Evolutionary conservation across 2,797 vertebrate species (phyloP).

Genomic region (Poeciliopsis infans): DNA sequence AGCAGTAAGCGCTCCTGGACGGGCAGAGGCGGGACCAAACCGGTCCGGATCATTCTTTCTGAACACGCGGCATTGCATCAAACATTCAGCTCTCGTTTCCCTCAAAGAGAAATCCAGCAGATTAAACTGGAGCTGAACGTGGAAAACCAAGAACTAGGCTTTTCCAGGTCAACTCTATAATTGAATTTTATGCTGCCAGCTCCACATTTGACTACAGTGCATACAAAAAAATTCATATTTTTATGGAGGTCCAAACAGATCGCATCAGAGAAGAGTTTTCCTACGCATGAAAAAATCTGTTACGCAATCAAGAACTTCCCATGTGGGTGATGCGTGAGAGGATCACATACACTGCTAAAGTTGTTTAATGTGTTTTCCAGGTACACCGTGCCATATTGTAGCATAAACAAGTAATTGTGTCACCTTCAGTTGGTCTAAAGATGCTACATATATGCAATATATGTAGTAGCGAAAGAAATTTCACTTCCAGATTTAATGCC

Average conservation of each 20-base stretch:
- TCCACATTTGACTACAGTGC: background rate
- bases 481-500: too few species aligned
- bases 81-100: too few species aligned
- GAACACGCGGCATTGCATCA: too few species aligned
- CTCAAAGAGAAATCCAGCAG: too few species aligned
- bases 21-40: background rate
- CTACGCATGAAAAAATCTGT: background rate
- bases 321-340: background rate
- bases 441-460: too few species aligned
- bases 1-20: constrained; percentile 92
- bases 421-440: too few species aligned
- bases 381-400: too few species aligned
- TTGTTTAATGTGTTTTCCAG: background rate
- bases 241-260: background rate
- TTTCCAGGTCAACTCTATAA: background rate
- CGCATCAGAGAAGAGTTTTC: background rate
- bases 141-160: background rate
- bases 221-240: background rate
- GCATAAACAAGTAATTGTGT: too few species aligned
- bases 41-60: background rate
- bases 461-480: too few species aligned
- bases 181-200: background rate
- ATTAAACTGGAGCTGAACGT: background rate
- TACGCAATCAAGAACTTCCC: background rate
- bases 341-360: background rate